Percentiles rank a stretch among this genome's conserved stretches.
phyloP scores from a whole-genome alignment of 2,797 vertebrate species.

The Chiloscyllium punctatum region DNA sequence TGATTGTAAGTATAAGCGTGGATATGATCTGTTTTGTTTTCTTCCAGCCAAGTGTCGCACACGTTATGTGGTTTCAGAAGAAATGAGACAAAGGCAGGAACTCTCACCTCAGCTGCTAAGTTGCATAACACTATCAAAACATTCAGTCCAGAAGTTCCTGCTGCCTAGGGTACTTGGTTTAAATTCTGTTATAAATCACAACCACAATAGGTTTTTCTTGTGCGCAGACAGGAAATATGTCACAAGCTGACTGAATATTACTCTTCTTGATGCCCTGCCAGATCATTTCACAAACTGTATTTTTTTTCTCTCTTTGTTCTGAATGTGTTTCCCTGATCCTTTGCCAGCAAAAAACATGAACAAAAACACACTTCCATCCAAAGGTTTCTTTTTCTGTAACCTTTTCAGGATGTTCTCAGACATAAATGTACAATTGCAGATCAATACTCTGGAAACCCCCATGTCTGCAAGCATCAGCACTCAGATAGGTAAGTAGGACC shows the following conservation, averaged over 20 bases:
- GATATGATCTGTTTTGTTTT: not conserved
- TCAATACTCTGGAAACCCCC: not conserved
- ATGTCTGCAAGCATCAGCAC: not conserved
- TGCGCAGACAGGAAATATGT: not conserved
- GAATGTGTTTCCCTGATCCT: not conserved
- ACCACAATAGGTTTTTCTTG: not conserved
- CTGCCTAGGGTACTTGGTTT: not conserved
- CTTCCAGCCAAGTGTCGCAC: not conserved
- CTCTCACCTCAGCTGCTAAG: not conserved
- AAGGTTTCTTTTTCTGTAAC: not conserved
- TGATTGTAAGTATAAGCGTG: not conserved
- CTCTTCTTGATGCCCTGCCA: not conserved
- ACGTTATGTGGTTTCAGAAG: not conserved
- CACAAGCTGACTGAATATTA: not conserved
- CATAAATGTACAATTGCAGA: not conserved
- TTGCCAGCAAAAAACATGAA: not conserved
- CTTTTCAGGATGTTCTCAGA: not conserved
- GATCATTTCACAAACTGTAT: not conserved
- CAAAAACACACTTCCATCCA: not conserved
- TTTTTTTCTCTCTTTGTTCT: not conserved
- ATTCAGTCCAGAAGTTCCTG: not conserved
- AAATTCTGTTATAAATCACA: not conserved
- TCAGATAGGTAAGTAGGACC: not conserved
- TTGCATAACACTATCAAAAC: not conserved
- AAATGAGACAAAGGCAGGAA: conserved; percentile 27